Evolutionary conservation across 2,888 invertebrate genomes (phyloP), one percentile per base, ranked within the genome.

Genomic region (Cylloceria caligata): DNA sequence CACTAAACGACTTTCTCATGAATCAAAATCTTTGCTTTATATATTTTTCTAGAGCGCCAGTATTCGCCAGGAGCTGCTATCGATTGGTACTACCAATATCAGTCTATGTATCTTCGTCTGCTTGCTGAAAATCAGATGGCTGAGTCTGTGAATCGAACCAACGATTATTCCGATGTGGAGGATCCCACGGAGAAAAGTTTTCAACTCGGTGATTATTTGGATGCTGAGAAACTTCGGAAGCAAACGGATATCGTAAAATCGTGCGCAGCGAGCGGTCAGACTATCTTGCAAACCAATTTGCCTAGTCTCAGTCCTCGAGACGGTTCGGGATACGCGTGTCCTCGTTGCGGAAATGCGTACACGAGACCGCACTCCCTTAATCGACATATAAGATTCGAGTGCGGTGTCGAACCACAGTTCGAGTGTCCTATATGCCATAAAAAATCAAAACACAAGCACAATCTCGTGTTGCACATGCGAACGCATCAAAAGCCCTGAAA

Each of bases 341-440:
- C 93, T 27, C 93, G 94, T 45, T 95, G 95, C 88, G 95, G 95
- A 36, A 95, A 95, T 85, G 93, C 94, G 30, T 95, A 95, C 88
- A 94, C 94, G 9, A 93, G 94, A 39, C 93, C 94, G 16, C 94
- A 95, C 85, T 94, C 94, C 30, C 88, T 94, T 13, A 95, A 94
- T 86, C 92, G 95, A 67, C 95, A 95, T 88, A 93, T 94, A 75
- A 93, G 94, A 78, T 94, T 95, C 89, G 95, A 95, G 87, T 95
- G 95, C 86, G 95, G 95, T 0, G 93, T 94, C 72, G 95, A 94
- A 86, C 95, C 95, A 0, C 94, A 94, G 87, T 95, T 95, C 89
- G 94, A 94, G 84, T 95, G 95, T 84, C 94, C 94, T 45, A 93
- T 94, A 87, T 95, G 95, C 90, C 94, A 94, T 88, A 95, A 94